Evolutionary conservation across 2,888 invertebrate genomes (phyloP).

Genomic region (Diarsia brunnea): DNA sequence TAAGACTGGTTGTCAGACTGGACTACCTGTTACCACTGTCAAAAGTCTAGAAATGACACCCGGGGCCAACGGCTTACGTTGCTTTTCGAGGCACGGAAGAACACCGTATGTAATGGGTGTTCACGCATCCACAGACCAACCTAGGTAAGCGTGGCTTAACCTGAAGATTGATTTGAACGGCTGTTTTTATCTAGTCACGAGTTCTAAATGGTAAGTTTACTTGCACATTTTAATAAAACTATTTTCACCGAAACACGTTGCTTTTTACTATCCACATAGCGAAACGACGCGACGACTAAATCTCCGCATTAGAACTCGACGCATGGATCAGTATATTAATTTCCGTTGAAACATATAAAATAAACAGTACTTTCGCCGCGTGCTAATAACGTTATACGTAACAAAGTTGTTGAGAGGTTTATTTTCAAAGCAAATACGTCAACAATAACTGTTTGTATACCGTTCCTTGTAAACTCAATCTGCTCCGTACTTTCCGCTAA

Average conservation of each 20-base stretch:
- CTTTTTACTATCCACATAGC: slow-evolving; percentile 4
- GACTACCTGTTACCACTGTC: no score
- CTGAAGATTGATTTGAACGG: no score
- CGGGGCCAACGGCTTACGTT: no score
- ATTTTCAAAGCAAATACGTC: slow-evolving; percentile 68
- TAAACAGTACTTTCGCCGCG: slow-evolving; percentile 68
- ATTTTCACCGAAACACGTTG: neutral
- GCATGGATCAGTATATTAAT: slow-evolving; percentile 63
- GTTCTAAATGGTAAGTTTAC: neutral
- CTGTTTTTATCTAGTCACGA: no score
- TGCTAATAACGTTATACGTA: slow-evolving; percentile 68
- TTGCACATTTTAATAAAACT: slow-evolving; percentile 34
- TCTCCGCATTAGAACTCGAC: slow-evolving; percentile 42
- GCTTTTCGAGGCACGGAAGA: no score
- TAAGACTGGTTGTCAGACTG: no score
- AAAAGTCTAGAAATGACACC: no score
- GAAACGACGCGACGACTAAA: slow-evolving; percentile 29
- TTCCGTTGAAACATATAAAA: slow-evolving; percentile 66
- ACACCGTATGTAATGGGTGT: no score
- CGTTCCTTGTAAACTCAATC: slow-evolving; percentile 52
- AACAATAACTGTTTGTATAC: slow-evolving; percentile 56
- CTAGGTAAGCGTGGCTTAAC: no score
- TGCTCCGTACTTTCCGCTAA: slow-evolving; percentile 45
- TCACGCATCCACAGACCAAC: no score
- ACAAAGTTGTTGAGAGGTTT: slow-evolving; percentile 70